These are phyloP conservation scores for Vanacampus margaritifer DNA, from an alignment of 2,113 vertebrate genomes.

Conservation along the genomic window DNA sequence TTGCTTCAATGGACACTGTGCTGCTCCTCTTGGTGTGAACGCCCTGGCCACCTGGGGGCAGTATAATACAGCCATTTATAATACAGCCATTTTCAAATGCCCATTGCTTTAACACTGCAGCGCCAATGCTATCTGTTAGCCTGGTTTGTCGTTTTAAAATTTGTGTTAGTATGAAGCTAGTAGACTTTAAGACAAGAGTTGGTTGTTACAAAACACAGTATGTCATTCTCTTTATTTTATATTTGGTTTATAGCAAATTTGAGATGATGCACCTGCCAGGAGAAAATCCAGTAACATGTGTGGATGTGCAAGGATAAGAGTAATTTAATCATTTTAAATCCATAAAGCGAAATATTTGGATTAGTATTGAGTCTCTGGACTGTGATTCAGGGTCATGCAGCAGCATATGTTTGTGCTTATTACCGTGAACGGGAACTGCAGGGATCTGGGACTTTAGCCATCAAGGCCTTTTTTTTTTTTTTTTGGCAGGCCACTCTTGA, in stretches of 20 bases:
- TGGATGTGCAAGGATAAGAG: slow-evolving; percentile 5
- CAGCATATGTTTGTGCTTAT: slow-evolving; percentile 23
- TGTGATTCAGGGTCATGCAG: slow-evolving; percentile 4
- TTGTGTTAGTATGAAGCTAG: no score
- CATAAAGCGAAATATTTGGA: slow-evolving; percentile 2
- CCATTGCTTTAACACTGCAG: no score
- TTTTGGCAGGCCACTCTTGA: slow-evolving; percentile 22
- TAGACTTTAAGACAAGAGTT: no score
- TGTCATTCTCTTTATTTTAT: no score
- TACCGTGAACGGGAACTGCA: slow-evolving; percentile 19
- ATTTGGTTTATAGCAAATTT: background rate
- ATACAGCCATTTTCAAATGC: no score
- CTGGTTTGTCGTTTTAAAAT: no score
- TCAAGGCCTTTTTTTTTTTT: slow-evolving; percentile 15
- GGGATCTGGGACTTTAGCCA: slow-evolving; percentile 29
- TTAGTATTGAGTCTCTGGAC: background rate
- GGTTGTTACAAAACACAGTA: no score
- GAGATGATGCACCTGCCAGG: slow-evolving; percentile 30
- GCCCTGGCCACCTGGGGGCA: no score
- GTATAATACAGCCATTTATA: no score
- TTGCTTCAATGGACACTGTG: no score
- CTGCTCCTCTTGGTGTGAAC: no score
- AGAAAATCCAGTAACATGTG: slow-evolving; percentile 10
- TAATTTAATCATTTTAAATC: slow-evolving; percentile 9
- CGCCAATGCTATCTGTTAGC: no score